phyloP scores from a whole-genome alignment of 64 coral and sea anemone genomes.

The Montipora cactus region DNA sequence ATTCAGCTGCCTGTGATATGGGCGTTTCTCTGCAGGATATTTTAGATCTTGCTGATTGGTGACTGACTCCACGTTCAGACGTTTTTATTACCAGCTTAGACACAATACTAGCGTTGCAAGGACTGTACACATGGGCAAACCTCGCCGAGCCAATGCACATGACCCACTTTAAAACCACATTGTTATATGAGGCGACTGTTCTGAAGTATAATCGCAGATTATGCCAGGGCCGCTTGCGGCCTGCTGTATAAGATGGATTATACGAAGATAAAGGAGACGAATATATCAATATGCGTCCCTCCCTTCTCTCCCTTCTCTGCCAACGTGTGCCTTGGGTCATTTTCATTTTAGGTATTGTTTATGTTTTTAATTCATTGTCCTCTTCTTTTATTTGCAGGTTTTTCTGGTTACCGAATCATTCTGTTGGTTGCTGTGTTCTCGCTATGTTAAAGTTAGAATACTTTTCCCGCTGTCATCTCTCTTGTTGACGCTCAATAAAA shows the following conservation, averaged over 20 bases:
- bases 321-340: background rate
- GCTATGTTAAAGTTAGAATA: no score
- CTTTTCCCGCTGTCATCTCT: no score
- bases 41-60: background rate
- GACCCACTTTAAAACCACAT: constrained; percentile 29
- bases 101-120: background rate
- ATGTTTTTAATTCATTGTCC: background rate
- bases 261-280: constrained; percentile 37
- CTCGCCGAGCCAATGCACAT: no score
- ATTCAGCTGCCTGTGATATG: background rate
- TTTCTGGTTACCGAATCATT: background rate
- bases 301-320: background rate
- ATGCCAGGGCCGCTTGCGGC: constrained; percentile 50
- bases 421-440: no score
- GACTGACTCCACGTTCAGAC: background rate
- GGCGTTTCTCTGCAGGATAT: background rate
- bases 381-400: background rate
- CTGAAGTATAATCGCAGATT: constrained; percentile 62
- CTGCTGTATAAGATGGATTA: constrained; percentile 47
- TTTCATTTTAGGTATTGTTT: background rate
- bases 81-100: background rate
- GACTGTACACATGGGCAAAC: no score
- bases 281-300: constrained; percentile 6
- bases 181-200: constrained; percentile 50
- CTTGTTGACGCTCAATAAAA: background rate